Conservation (phyloP, 2,888 invertebrate genomes). For the Chouioia cunea region DNA sequence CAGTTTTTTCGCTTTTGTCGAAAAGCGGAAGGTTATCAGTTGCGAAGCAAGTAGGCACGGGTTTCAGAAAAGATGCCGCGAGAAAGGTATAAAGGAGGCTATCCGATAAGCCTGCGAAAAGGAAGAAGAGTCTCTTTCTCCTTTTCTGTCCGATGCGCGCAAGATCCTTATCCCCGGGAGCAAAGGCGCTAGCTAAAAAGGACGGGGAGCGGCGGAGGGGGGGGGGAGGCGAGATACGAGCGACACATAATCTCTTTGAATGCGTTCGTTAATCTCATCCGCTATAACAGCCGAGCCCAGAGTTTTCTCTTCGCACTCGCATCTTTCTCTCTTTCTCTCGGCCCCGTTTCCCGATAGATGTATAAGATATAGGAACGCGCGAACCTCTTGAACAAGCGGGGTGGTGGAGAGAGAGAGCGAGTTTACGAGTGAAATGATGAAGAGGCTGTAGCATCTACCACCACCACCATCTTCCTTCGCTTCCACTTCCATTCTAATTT, state of each 20-base stretch:
- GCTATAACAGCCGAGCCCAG: constrained; percentile 49
- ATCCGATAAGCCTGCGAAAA: neutral
- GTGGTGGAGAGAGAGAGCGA: constrained; percentile 47
- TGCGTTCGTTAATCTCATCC: constrained; percentile 59
- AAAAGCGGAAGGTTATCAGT: neutral
- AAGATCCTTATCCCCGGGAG: constrained; percentile 28
- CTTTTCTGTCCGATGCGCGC: neutral
- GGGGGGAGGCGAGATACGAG: constrained; percentile 13
- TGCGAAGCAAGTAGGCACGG: neutral
- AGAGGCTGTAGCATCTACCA: constrained; percentile 51
- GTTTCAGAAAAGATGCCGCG: neutral
- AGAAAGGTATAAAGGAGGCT: neutral
- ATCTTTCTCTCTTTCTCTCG: constrained; percentile 24
- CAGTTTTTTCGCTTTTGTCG: constrained; percentile 1
- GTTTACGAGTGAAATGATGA: constrained; percentile 58
- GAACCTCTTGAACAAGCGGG: too few relatives aligned
- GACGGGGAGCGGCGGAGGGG: constrained; percentile 1
- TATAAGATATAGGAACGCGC: too few relatives aligned
- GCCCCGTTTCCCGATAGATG: too few relatives aligned
- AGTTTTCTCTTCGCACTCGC: constrained; percentile 48
- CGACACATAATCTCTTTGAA: constrained; percentile 51
- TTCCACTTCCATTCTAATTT: too few relatives aligned
- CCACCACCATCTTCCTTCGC: too few relatives aligned
- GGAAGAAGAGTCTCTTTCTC: neutral
- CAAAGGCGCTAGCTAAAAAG: neutral